Evolutionary conservation across 2,113 vertebrate genomes (phyloP).

Genomic region (Potamarius usumacintae): DNA sequence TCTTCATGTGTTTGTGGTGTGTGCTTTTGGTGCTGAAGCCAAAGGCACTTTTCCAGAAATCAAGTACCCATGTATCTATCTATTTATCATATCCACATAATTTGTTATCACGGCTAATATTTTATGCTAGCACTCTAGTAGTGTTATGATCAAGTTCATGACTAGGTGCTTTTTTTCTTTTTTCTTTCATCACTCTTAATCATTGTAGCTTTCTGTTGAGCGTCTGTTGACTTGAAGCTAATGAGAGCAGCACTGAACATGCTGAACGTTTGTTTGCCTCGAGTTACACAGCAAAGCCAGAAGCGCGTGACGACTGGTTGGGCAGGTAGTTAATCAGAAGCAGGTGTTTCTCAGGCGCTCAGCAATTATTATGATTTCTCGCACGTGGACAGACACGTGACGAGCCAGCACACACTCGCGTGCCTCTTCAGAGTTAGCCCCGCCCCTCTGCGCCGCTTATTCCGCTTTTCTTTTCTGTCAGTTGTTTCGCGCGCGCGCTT

Average conservation of each 20-base stretch:
- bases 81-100: too few species aligned
- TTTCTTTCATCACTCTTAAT: background rate
- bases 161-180: background rate
- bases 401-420: background rate
- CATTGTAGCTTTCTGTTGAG: background rate
- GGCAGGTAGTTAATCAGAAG: background rate
- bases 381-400: slow-evolving; percentile 11
- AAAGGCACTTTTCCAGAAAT: too few species aligned
- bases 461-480: background rate
- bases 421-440: background rate
- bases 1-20: too few species aligned
- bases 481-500: background rate
- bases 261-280: background rate
- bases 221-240: too few species aligned
- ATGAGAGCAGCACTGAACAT: background rate
- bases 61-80: too few species aligned
- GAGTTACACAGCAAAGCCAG: background rate
- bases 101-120: background rate
- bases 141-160: background rate
- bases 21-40: too few species aligned
- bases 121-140: background rate
- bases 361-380: background rate
- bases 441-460: background rate
- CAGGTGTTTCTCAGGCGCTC: background rate
- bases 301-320: too few species aligned